A percentile compares a stretch with the other conserved stretches of the same genome.
These are phyloP conservation scores for Irena cyanogastra DNA, from an alignment of 2,113 vertebrate species.

Conservation along the genomic window DNA sequence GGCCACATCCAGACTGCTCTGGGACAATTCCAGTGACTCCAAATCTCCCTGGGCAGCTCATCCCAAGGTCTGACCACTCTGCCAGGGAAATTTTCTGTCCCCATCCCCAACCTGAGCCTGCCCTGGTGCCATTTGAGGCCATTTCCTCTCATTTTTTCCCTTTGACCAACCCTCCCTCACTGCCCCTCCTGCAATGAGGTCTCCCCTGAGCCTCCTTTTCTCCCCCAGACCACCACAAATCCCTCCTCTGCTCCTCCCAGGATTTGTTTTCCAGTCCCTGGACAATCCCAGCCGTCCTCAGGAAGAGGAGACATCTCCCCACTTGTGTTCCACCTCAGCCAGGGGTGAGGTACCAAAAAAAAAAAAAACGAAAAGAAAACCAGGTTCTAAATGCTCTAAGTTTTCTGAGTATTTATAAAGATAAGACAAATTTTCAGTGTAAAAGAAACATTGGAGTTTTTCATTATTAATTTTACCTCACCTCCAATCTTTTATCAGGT, in stretches of 20 bases:
- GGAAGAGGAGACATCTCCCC: not conserved
- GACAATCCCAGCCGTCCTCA: accelerated
- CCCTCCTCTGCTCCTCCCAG: not conserved
- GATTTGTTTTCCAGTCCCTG: not conserved
- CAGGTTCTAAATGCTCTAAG: not conserved
- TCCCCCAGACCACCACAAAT: not conserved
- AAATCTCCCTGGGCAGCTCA: not conserved
- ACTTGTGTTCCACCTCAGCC: not conserved
- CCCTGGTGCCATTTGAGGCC: not conserved
- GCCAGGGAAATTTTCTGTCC: not conserved
- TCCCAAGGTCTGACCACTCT: not conserved
- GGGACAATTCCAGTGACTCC: not conserved
- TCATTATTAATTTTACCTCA: not conserved
- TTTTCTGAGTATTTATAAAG: not conserved
- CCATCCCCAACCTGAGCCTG: not conserved
- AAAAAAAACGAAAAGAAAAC: not conserved
- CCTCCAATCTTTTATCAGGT: not conserved
- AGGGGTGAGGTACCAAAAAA: not conserved
- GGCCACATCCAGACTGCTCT: not conserved
- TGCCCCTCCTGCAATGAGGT: not conserved
- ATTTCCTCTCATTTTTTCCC: not conserved
- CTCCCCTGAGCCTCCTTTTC: not conserved
- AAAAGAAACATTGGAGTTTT: not conserved
- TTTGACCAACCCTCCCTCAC: too few relatives aligned
- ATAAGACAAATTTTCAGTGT: not conserved